Conservation (phyloP, 2,113 vertebrate genomes). For the Epinephelus moara region DNA sequence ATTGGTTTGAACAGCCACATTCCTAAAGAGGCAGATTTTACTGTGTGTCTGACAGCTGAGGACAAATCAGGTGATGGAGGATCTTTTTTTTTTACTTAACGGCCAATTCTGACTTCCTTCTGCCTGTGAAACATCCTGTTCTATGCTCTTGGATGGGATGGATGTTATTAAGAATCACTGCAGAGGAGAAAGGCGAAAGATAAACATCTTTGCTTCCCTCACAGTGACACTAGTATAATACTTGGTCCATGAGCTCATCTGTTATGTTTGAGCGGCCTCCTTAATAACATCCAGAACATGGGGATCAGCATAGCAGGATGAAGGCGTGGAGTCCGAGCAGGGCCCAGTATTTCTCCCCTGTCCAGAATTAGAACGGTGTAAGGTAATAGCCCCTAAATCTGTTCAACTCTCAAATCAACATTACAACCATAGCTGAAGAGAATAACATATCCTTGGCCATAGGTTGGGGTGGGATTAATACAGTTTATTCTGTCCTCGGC, state of each 20-base stretch:
- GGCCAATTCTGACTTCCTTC: slow-evolving; percentile 37
- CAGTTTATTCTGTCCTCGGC: slow-evolving; percentile 56
- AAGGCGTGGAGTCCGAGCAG: slow-evolving; percentile 43
- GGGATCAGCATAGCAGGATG: slow-evolving; percentile 55
- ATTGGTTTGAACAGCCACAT: slow-evolving; percentile 15
- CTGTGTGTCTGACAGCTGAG: slow-evolving; percentile 21
- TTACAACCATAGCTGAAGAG: slow-evolving; percentile 70
- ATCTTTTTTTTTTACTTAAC: slow-evolving; percentile 9
- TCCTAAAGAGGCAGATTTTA: slow-evolving; percentile 22
- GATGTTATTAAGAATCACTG: slow-evolving; percentile 54
- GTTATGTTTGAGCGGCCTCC: slow-evolving; percentile 71
- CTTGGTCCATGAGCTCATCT: slow-evolving; percentile 78
- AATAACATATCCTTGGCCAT: slow-evolving; percentile 67
- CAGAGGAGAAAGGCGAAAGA: slow-evolving; percentile 54
- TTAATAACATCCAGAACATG: slow-evolving; percentile 78
- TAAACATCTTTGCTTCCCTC: slow-evolving; percentile 67
- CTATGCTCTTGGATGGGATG: slow-evolving; percentile 32
- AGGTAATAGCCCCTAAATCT: slow-evolving; percentile 73
- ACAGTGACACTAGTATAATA: slow-evolving; percentile 74
- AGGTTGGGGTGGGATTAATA: slow-evolving; percentile 62
- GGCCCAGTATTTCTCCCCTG: slow-evolving; percentile 20
- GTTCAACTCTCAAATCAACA: slow-evolving; percentile 68
- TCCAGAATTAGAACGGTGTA: slow-evolving; percentile 75
- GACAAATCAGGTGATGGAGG: slow-evolving; percentile 26
- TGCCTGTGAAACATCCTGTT: slow-evolving; percentile 50